phyloP scores from a whole-genome alignment of 2,888 invertebrate genomes.

The Harpalus rufipes region DNA sequence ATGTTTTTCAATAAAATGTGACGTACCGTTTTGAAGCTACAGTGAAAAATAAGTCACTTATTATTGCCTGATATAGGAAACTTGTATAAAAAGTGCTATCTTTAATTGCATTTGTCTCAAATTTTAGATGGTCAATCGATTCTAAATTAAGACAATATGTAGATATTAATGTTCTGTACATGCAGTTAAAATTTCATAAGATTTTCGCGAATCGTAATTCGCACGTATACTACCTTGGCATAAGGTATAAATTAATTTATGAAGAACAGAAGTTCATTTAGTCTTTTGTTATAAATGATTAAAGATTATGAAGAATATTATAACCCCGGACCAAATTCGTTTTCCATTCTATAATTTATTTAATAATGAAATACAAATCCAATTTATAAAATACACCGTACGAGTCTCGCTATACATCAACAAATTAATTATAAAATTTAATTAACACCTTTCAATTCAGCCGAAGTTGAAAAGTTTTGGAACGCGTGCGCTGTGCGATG shows the following conservation, averaged over 20 bases:
- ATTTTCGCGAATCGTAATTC: too few relatives aligned
- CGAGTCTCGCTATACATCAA: constrained; percentile 16
- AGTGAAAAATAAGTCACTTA: too few relatives aligned
- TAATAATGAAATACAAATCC: constrained; percentile 29
- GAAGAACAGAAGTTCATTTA: constrained; percentile 15
- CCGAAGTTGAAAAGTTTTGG: constrained; percentile 17
- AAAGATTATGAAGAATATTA: constrained; percentile 18
- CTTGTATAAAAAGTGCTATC: too few relatives aligned
- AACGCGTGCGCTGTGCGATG: neutral
- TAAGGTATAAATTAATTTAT: neutral
- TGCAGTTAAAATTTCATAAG: too few relatives aligned
- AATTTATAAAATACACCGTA: constrained; percentile 34
- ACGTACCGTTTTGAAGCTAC: too few relatives aligned
- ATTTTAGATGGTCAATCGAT: too few relatives aligned
- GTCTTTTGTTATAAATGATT: constrained; percentile 8
- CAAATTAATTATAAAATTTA: constrained; percentile 49
- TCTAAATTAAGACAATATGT: too few relatives aligned
- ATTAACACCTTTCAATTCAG: constrained; percentile 41
- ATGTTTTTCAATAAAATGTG: too few relatives aligned
- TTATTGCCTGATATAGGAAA: too few relatives aligned
- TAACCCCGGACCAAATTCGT: neutral
- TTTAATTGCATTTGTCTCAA: too few relatives aligned
- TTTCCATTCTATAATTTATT: constrained; percentile 31
- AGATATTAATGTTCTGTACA: too few relatives aligned
- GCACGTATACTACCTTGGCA: too few relatives aligned